Percentiles rank a stretch among this genome's conserved stretches.
Conservation (phyloP, 2,113 vertebrate genomes). For the Steatornis caripensis region DNA sequence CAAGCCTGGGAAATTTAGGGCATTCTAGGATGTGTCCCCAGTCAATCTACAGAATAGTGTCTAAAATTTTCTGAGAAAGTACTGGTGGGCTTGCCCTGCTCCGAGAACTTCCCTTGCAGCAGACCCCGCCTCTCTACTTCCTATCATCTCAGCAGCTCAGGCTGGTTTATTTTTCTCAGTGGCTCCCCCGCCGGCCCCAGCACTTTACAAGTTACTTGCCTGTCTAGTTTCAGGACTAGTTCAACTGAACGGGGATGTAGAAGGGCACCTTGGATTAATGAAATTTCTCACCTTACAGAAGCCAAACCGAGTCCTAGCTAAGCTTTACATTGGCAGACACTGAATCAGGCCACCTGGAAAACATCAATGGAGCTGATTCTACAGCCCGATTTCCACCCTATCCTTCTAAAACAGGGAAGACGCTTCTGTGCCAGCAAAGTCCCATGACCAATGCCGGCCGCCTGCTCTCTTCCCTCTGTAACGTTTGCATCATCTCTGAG, state of each 20-base stretch:
- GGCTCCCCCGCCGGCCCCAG: neutral
- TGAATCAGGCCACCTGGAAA: neutral
- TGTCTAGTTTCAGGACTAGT: neutral
- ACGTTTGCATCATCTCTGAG: neutral
- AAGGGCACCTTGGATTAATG: neutral
- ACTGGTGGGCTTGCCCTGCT: neutral
- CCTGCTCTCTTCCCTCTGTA: neutral
- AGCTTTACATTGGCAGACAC: neutral
- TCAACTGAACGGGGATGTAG: neutral
- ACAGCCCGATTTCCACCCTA: neutral
- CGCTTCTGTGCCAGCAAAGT: neutral
- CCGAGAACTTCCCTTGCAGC: neutral
- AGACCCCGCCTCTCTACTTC: neutral
- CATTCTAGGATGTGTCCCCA: neutral
- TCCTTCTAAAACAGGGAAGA: neutral
- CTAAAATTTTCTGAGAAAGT: neutral
- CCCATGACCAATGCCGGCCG: accelerated
- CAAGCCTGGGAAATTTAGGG: no score
- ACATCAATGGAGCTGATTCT: neutral
- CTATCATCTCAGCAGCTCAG: neutral
- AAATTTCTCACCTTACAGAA: neutral
- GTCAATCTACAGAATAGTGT: neutral
- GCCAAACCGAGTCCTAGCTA: neutral
- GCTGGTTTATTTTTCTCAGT: neutral
- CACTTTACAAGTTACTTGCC: neutral